Conservation (phyloP, 1,140 invertebrate genomes). For the Elymnias hypermnestra region DNA sequence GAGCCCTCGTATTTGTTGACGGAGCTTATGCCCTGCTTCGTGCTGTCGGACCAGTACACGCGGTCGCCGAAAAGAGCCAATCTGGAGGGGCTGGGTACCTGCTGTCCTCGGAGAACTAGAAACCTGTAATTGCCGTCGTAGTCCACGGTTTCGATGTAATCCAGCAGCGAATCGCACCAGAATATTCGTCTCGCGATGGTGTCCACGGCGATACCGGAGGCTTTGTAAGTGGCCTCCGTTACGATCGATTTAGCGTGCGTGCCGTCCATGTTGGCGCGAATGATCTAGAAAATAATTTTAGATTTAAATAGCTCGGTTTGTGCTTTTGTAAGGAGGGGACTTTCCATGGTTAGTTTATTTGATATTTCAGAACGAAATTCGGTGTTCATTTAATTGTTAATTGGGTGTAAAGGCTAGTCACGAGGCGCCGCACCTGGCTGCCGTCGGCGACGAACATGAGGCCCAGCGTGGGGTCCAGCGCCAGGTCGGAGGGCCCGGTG, state of each 20-base stretch:
- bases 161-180: conserved; percentile 96
- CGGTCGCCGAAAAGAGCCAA: conserved; percentile 93
- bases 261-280: conserved; percentile 95
- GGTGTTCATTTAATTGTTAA: not conserved
- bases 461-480: conserved; percentile 92
- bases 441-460: conserved; percentile 97
- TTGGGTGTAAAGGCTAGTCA: not conserved
- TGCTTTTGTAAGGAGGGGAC: too few species aligned
- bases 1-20: conserved; percentile 92
- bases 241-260: conserved; percentile 88
- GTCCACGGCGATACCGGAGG: conserved; percentile 90
- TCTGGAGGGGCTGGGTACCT: conserved; percentile 91
- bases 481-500: conserved; percentile 92
- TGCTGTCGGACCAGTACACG: conserved; percentile 97
- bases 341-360: too few species aligned
- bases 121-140: conserved; percentile 92
- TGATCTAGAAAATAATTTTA: conserved; percentile 77
- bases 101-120: conserved; percentile 87
- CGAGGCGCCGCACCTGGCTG: conserved; percentile 78
- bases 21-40: conserved; percentile 94
- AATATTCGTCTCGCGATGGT: conserved; percentile 92
- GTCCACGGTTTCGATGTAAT: conserved; percentile 98
- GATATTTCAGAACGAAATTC: too few species aligned
- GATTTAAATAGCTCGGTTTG: too few species aligned
- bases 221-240: conserved; percentile 93